Conservation (phyloP, 2,113 vertebrate genomes). For the Sorex araneus region DNA sequence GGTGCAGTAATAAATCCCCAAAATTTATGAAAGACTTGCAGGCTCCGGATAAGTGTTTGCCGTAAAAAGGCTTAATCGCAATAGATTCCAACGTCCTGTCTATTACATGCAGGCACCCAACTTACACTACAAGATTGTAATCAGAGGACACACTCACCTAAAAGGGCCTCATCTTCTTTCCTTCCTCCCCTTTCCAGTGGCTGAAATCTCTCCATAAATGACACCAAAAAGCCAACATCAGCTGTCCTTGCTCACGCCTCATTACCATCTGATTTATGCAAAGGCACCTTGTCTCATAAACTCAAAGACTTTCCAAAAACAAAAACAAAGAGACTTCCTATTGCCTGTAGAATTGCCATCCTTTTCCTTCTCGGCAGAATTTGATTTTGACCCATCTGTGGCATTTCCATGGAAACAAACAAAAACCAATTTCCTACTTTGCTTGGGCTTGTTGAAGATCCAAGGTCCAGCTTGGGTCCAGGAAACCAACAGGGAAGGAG, state of each 20-base stretch:
- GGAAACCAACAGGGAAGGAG: neutral
- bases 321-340: conserved; percentile 34
- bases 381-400: neutral
- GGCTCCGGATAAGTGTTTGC: neutral
- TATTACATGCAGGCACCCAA: neutral
- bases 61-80: neutral
- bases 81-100: neutral
- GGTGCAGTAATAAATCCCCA: neutral
- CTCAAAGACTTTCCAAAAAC: neutral
- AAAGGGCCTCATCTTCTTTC: neutral
- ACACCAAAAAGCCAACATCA: neutral
- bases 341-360: neutral
- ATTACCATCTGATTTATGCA: neutral
- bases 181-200: neutral
- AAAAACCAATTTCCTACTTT: neutral
- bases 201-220: neutral
- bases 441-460: neutral
- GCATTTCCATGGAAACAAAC: neutral
- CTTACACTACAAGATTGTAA: neutral
- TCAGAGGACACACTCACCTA: neutral
- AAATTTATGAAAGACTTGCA: neutral
- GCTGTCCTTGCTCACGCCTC: neutral
- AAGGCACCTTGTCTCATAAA: neutral
- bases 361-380: conserved; percentile 1
- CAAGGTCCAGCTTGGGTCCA: neutral